A percentile compares a stretch with the other conserved stretches of the same genome.
Evolutionary conservation across 2,888 invertebrate genomes (phyloP).

Genomic region (Chrysolina americana): DNA sequence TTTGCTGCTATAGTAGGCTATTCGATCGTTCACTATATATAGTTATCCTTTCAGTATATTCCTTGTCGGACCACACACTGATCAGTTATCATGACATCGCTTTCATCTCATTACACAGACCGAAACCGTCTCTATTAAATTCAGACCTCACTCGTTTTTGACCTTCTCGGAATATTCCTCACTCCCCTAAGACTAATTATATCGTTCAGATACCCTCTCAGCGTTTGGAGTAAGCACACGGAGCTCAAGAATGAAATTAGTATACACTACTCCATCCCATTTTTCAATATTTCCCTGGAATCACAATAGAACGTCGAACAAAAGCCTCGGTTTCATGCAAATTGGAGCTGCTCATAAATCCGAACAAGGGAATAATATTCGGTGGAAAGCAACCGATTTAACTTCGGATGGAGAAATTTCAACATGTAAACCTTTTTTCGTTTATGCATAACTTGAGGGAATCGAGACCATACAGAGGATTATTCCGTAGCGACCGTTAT

Average conservation of each 20-base stretch:
- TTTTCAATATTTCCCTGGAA: conserved; percentile 19
- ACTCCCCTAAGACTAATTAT: not conserved
- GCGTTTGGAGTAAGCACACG: not conserved
- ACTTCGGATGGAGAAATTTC: conserved; percentile 13
- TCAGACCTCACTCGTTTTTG: too few species aligned
- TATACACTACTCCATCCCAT: conserved; percentile 18
- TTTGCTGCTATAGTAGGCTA: too few species aligned
- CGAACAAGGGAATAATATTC: conserved; percentile 22
- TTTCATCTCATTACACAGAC: too few species aligned
- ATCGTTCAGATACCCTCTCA: not conserved
- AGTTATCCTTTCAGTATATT: too few species aligned
- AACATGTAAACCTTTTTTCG: conserved; percentile 21
- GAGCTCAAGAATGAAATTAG: conserved; percentile 13
- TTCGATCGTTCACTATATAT: too few species aligned
- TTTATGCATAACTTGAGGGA: conserved; percentile 13
- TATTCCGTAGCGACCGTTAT: too few species aligned
- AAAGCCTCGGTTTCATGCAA: conserved; percentile 21
- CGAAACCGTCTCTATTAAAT: too few species aligned
- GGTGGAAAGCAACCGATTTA: conserved; percentile 17
- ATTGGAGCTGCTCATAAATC: conserved; percentile 22
- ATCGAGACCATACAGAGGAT: not conserved
- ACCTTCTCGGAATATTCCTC: not conserved
- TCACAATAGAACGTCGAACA: conserved; percentile 15
- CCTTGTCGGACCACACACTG: too few species aligned
- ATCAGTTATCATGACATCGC: too few species aligned